Base-by-base conservation (phyloP, 1,140 invertebrate species). In the Diplogasteroides magnus region DNA sequence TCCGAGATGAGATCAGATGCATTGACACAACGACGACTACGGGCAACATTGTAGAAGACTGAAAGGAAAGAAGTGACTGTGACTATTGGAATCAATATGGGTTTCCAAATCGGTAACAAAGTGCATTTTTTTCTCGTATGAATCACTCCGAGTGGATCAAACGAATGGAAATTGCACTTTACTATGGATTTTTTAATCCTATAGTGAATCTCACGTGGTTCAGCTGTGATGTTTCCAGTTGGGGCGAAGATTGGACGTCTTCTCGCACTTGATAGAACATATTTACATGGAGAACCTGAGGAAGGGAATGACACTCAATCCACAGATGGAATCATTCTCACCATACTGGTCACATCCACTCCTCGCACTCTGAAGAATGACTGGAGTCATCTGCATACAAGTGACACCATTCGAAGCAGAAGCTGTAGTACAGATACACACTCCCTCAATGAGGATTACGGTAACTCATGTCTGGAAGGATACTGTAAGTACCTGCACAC, bases 11-110 rank as follows among this genome's bases (percentile, higher is more conserved):
- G 26, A n/a, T 71, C 68, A 13, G 69, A 69, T 56, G 69, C 57
- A 31, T 76, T 69, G 28, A 58, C 48, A 1, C 75, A 69, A 62
- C 78, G 81, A n/a, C 62, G 48, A 23, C 78, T 68, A 26, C 69
- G 61, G 19, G 77, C 76, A 1, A 81, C 77, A 31, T 79, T 79
- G 66, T 67, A 79, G 79, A 79, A 79, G 14, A 79, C 78, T 78
- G 66, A 58, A 78, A 73, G 29, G 11, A 13, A 27, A 57, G 23
- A 0, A 57, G n/a, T n/a, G n/a, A n/a, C n/a, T n/a, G n/a, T n/a
- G n/a, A n/a, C n/a, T n/a, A n/a, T n/a, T n/a, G n/a, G n/a, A n/a
- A n/a, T n/a, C n/a, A n/a, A n/a, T n/a, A n/a, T n/a, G n/a, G n/a
- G n/a, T n/a, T n/a, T n/a, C n/a, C n/a, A n/a, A n/a, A n/a, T n/a